phyloP scores from a whole-genome alignment of 2,797 vertebrate species.

The Lagorchestes hirsutus region DNA sequence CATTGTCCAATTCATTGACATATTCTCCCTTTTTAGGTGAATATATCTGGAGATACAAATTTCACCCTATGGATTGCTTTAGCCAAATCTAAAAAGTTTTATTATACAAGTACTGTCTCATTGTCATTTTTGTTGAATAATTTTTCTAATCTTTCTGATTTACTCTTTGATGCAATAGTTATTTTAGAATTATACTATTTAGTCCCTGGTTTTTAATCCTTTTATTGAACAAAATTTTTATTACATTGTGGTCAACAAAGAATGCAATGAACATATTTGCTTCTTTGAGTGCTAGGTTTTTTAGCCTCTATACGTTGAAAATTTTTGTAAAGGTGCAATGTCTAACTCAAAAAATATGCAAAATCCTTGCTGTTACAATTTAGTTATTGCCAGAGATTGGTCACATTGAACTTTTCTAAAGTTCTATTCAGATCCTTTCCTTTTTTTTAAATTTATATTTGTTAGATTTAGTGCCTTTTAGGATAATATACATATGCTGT shows the following conservation, averaged over 20 bases:
- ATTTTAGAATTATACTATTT: neutral
- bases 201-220: neutral
- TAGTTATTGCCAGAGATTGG: neutral
- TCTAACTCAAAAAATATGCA: neutral
- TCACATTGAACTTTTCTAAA: neutral
- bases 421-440: neutral
- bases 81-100: neutral
- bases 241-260: neutral
- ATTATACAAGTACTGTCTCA: neutral
- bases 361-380: neutral
- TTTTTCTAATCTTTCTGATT: neutral
- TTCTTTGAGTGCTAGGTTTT: neutral
- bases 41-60: too few relatives aligned
- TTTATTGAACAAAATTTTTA: neutral
- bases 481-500: neutral
- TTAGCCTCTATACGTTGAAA: neutral
- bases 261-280: neutral
- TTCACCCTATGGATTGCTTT: neutral
- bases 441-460: neutral
- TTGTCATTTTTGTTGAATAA: neutral
- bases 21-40: neutral
- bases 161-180: neutral
- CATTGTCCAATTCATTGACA: neutral
- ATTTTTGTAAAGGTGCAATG: neutral
- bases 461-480: neutral